phyloP scores from a whole-genome alignment of 1,140 invertebrate species.

The Catajapyx aquilonaris region DNA sequence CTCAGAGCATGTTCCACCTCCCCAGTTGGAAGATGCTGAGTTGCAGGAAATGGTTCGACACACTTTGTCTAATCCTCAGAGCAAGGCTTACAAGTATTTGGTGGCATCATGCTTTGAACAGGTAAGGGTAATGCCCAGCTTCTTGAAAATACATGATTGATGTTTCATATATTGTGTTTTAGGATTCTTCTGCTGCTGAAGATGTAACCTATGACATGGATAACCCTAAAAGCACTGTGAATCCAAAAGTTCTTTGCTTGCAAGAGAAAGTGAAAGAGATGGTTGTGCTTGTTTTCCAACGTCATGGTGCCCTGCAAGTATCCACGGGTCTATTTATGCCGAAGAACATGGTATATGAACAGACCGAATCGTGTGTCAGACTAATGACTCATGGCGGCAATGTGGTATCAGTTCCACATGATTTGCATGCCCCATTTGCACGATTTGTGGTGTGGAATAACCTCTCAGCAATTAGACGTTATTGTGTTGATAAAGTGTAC shows the following conservation, averaged over 20 bases:
- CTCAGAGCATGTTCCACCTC: constrained; percentile 57
- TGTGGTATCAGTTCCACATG: constrained; percentile 56
- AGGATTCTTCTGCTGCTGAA: constrained; percentile 34
- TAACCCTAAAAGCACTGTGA: neutral
- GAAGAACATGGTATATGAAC: constrained; percentile 31
- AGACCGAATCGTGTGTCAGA: constrained; percentile 38
- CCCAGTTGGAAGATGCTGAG: constrained; percentile 52
- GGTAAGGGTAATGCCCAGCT: too few species aligned
- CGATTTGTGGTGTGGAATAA: constrained; percentile 64
- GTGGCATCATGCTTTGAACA: constrained; percentile 45
- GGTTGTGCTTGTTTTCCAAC: constrained; percentile 41
- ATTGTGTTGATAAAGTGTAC: constrained; percentile 66
- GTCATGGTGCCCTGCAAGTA: constrained; percentile 53
- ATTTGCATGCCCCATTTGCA: constrained; percentile 58
- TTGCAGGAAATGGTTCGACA: constrained; percentile 52
- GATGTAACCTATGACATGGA: constrained; percentile 57
- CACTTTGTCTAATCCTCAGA: constrained; percentile 53
- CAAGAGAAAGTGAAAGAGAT: constrained; percentile 18
- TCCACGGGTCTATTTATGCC: constrained; percentile 56
- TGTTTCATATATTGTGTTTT: too few species aligned
- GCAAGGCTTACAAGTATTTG: constrained; percentile 57
- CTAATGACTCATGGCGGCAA: constrained; percentile 67
- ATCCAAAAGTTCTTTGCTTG: constrained; percentile 1
- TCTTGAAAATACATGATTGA: too few species aligned
- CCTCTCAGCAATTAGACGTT: constrained; percentile 58